These are phyloP conservation scores for Oxytorus armatus DNA, from an alignment of 2,888 invertebrate species.

Conservation along the genomic window DNA sequence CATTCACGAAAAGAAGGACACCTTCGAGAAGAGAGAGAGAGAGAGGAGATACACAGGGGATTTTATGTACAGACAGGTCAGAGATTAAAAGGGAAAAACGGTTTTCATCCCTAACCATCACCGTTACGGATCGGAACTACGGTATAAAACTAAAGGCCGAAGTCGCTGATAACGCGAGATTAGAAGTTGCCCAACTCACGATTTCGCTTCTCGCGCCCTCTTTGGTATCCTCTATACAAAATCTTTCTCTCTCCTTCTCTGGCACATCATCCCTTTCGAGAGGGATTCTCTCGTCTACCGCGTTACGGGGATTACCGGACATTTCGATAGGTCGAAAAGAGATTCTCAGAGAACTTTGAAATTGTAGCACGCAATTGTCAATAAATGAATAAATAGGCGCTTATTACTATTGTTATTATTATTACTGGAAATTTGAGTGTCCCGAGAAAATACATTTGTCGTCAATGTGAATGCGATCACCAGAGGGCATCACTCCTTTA, in stretches of 20 bases:
- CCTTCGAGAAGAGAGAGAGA: slow-evolving; percentile 15
- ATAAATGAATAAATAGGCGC: background rate
- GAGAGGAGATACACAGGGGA: slow-evolving; percentile 18
- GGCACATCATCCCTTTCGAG: slow-evolving; percentile 33
- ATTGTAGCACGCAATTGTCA: background rate
- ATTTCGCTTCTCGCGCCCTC: slow-evolving; percentile 51
- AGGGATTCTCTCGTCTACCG: slow-evolving; percentile 37
- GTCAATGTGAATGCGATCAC: too few species aligned
- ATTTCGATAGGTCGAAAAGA: slow-evolving; percentile 10
- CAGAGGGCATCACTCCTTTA: too few species aligned
- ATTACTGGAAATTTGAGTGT: too few species aligned
- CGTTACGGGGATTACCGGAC: slow-evolving; percentile 38
- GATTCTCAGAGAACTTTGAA: background rate
- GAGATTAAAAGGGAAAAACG: slow-evolving; percentile 64
- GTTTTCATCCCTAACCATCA: slow-evolving; percentile 22
- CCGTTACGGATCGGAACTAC: slow-evolving; percentile 25
- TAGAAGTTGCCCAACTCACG: slow-evolving; percentile 57
- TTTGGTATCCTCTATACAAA: slow-evolving; percentile 19
- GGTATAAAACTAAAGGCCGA: slow-evolving; percentile 55
- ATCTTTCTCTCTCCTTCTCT: background rate
- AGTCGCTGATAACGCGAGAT: slow-evolving; percentile 65
- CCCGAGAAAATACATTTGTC: too few species aligned
- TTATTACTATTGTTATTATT: background rate
- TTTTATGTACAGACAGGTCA: slow-evolving; percentile 36
- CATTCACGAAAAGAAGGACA: slow-evolving; percentile 36